Evolutionary conservation across 1,140 invertebrate species (phyloP), one percentile per base, ranked within the genome.

Genomic region (Probaryconus sp.): DNA sequence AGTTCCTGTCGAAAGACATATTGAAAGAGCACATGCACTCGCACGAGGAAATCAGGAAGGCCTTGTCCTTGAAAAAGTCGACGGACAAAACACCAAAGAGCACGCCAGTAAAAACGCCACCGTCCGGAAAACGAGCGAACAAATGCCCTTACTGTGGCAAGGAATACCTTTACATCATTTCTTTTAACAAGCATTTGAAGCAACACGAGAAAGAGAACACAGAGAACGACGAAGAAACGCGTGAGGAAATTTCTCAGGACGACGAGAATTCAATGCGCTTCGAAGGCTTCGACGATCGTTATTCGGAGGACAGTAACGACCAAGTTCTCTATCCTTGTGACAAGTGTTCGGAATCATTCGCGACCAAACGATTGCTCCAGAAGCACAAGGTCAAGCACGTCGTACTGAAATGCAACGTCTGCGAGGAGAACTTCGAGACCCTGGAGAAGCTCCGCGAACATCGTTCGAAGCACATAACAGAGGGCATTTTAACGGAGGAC

Each of bases 71-170:
- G 7, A 81, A 83, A 24, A 86, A 84, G 38, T 33, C 37, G 0
- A 26, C 55, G 0, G 83, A 87, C 4, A 87, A 85, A 42, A 33
- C 43, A 2, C 78, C 77, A 21, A 81, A 80, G 51, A 18, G 7
- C 2, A 5, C 11, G 0, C 10, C 38, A 13, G 2, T 50, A 1
- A 85, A 81, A 51, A 79, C 56, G 16, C 79, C 81, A 2, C 81
- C 81, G 11, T 86, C 85, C 2, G 86, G 87, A n/a, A 88, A 86
- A 64, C 77, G 78, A 47, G 56, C 81, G 1, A 88, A 83, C 37
- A 87, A 87, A 43, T 88, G 87, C 63, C 85, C 86, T 3, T 78
- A 88, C 48, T 88, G 87, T 47, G 85, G 86, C 6, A 88, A 87
- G 65, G 85, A 87, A 24, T 88, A 88, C 67, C 69, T 86, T n/a